Evolutionary conservation across 2,888 invertebrate genomes (phyloP).

Genomic region (Monoplex corrugatus): DNA sequence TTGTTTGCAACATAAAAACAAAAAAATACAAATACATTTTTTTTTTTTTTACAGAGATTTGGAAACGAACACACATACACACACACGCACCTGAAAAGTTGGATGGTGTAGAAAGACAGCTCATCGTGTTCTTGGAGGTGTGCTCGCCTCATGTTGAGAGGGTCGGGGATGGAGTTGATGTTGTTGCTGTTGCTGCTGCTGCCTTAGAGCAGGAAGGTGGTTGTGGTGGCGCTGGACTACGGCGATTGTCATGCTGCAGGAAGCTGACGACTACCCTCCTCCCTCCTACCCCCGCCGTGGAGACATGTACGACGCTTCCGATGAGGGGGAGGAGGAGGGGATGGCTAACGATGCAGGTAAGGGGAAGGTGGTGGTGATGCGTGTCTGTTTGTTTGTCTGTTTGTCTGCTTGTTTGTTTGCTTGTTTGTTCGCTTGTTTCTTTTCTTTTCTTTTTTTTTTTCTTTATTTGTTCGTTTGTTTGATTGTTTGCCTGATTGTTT

Average conservation of each 20-base stretch:
- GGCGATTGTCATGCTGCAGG: slow-evolving; percentile 14
- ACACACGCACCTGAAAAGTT: neutral
- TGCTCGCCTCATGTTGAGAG: neutral
- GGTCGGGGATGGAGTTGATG: neutral
- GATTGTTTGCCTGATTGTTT: no score
- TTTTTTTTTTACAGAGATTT: neutral
- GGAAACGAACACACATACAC: neutral
- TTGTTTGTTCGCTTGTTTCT: neutral
- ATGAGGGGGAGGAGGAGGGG: slow-evolving; percentile 59
- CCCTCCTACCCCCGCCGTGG: slow-evolving; percentile 50
- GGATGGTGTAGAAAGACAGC: neutral
- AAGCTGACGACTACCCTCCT: slow-evolving; percentile 36
- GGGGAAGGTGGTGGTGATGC: neutral
- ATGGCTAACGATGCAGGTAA: slow-evolving; percentile 53
- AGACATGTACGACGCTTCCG: slow-evolving; percentile 58
- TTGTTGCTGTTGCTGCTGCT: neutral
- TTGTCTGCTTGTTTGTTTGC: neutral
- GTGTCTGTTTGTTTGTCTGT: neutral
- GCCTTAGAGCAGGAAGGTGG: neutral
- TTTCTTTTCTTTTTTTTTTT: no score
- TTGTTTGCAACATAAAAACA: no score
- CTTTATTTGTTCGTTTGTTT: no score
- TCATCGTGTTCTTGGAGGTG: neutral
- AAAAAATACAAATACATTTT: neutral
- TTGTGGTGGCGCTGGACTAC: neutral